A percentile compares a stretch with the other conserved stretches of the same genome.
Conservation (phyloP, 2,797 vertebrate species). For the Gila robusta region DNA sequence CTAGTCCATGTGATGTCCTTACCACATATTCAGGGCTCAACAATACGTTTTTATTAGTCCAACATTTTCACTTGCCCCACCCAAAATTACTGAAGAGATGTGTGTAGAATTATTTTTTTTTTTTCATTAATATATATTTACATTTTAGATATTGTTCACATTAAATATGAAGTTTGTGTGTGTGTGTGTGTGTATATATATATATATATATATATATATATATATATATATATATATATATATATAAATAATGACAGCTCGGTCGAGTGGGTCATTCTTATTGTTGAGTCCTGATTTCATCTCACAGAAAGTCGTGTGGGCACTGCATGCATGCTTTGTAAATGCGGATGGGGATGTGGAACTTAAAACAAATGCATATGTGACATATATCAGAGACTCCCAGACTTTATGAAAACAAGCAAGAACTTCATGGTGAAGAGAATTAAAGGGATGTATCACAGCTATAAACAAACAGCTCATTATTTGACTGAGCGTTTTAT, state of each 20-base stretch:
- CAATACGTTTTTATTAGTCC: not conserved
- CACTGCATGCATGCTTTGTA: slow-evolving; percentile 38
- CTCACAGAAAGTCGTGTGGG: not conserved
- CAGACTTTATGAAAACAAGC: slow-evolving; percentile 9
- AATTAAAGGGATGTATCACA: slow-evolving; percentile 43
- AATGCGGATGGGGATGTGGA: slow-evolving; percentile 14
- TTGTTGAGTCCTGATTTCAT: slow-evolving; percentile 12
- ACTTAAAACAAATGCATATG: not conserved
- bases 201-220: too few species aligned
- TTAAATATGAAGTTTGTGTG: too few species aligned
- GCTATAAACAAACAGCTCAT: slow-evolving; percentile 12
- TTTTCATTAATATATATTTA: too few species aligned
- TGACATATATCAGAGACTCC: not conserved
- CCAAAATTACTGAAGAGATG: too few species aligned
- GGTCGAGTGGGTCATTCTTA: not conserved
- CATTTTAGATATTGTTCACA: too few species aligned
- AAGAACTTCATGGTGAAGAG: slow-evolving; percentile 10
- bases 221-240: too few species aligned
- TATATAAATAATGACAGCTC: not conserved
- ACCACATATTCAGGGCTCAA: not conserved
- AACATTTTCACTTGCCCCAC: not conserved
- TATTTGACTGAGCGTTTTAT: slow-evolving; percentile 45
- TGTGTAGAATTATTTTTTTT: too few species aligned
- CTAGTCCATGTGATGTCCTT: not conserved
- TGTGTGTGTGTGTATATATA: too few species aligned